Conservation (phyloP, 2,797 vertebrate species). For the Trematomus bernacchii region DNA sequence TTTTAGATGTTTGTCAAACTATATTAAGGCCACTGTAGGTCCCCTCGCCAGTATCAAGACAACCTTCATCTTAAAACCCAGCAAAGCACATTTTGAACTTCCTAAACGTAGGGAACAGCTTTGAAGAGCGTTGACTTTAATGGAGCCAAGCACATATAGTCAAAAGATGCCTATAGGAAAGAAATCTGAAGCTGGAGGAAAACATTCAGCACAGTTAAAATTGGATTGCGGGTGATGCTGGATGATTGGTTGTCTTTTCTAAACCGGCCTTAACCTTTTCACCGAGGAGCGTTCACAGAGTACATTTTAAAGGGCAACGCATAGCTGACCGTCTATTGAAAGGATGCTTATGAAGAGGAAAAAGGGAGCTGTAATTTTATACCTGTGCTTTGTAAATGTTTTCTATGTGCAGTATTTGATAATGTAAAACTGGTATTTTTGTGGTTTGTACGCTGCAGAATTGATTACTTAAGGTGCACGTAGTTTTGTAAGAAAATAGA, state of each 20-base stretch:
- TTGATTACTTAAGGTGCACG: constrained; percentile 93
- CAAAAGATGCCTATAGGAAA: background rate
- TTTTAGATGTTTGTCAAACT: constrained; percentile 44
- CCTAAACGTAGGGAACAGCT: background rate
- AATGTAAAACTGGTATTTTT: constrained; percentile 95
- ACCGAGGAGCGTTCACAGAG: constrained; percentile 53
- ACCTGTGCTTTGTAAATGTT: constrained; percentile 95
- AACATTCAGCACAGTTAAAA: constrained; percentile 24
- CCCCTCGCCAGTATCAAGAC: constrained; percentile 47
- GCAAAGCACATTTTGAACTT: constrained; percentile 56
- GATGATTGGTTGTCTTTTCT: constrained; percentile 65
- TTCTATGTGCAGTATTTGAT: constrained; percentile 98
- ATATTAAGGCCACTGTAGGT: constrained; percentile 58
- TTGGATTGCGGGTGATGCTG: constrained; percentile 58
- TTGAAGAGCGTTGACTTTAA: background rate
- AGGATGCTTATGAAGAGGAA: constrained; percentile 62
- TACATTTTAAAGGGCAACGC: constrained; percentile 57
- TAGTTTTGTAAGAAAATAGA: constrained; percentile 91
- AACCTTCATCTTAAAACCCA: constrained; percentile 53
- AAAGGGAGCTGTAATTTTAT: constrained; percentile 91
- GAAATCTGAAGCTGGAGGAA: constrained; percentile 19
- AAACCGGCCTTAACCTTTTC: constrained; percentile 70
- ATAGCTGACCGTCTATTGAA: constrained; percentile 50
- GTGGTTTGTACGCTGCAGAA: constrained; percentile 97
- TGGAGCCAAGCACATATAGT: constrained; percentile 15